Conservation (phyloP, 2,113 vertebrate genomes). For the Dicerorhinus sumatrensis region DNA sequence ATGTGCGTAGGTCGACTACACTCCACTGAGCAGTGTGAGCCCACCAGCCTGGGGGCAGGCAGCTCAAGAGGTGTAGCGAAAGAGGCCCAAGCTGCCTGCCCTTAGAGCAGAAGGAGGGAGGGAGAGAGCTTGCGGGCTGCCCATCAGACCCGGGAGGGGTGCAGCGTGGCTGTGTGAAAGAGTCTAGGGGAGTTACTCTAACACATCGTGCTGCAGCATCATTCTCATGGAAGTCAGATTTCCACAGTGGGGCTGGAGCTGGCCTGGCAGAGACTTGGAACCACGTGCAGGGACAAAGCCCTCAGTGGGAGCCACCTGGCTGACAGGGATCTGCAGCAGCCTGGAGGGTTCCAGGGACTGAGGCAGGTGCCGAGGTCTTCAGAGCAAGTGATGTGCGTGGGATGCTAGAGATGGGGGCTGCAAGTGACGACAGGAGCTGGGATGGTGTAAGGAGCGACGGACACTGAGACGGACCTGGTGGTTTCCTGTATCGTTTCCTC, state of each 20-base stretch:
- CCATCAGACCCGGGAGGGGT: background rate
- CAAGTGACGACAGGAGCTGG: background rate
- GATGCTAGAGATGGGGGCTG: background rate
- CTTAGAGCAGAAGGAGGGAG: background rate
- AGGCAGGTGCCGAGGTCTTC: background rate
- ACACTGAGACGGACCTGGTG: fast-evolving
- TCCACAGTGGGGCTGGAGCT: background rate
- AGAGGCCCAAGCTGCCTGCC: no score
- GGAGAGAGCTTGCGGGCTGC: background rate
- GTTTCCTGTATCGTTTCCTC: background rate
- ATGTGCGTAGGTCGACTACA: background rate
- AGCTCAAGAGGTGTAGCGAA: background rate
- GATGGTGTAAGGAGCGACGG: fast-evolving
- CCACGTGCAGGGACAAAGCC: fast-evolving
- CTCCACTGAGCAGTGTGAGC: background rate
- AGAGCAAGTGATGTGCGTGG: background rate
- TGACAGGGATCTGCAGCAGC: background rate
- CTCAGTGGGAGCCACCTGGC: background rate
- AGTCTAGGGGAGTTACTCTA: no score
- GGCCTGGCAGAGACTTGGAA: background rate
- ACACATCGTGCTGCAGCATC: no score
- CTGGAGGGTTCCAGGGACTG: background rate
- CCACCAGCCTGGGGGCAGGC: background rate
- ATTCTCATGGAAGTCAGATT: background rate
- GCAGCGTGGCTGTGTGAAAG: background rate